These are phyloP conservation scores for Anoplopoma fimbria DNA, from an alignment of 2,113 vertebrate species.

Conservation along the genomic window DNA sequence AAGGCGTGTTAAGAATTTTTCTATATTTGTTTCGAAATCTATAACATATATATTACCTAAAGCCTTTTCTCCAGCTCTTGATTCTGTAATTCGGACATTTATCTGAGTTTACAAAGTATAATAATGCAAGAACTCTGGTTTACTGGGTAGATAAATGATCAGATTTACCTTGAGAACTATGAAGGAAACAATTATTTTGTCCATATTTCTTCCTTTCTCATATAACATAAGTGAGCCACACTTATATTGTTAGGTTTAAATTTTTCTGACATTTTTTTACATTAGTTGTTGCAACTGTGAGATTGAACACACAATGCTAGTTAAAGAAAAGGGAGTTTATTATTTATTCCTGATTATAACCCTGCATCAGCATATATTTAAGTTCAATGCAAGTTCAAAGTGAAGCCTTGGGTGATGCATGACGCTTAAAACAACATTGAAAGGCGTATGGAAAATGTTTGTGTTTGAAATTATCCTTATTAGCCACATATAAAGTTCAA, in stretches of 20 bases:
- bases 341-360: neutral
- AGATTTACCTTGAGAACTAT: neutral
- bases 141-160: too few species aligned
- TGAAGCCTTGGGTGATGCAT: neutral
- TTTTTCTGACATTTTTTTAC: too few species aligned
- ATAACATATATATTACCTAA: neutral
- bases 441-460: conserved; percentile 1
- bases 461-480: neutral
- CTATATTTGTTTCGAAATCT: neutral
- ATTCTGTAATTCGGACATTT: neutral
- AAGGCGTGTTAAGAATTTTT: neutral
- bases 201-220: neutral
- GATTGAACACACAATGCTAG: neutral
- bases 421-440: neutral
- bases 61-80: neutral
- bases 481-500: conserved; percentile 13
- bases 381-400: neutral
- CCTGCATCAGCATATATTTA: neutral
- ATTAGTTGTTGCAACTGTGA: too few species aligned
- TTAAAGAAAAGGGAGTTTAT: neutral
- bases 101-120: neutral
- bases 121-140: neutral
- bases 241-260: too few species aligned
- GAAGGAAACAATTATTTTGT: neutral
- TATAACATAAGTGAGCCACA: too few species aligned